phyloP scores from a whole-genome alignment of 2,888 invertebrate genomes.

The Troglohyphantes excavatus region DNA sequence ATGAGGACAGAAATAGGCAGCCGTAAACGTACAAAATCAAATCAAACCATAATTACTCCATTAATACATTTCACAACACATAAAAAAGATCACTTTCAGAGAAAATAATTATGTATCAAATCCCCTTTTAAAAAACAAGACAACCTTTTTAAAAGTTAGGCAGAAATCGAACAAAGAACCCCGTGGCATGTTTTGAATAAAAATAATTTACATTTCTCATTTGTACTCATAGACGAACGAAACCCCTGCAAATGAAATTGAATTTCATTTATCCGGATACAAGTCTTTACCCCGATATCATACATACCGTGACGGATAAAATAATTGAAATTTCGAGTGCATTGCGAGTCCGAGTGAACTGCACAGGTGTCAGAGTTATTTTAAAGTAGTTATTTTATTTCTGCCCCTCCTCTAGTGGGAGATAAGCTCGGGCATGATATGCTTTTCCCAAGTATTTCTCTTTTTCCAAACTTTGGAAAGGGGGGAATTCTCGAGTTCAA shows the following conservation, averaged over 20 bases:
- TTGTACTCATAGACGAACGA: conserved; percentile 18
- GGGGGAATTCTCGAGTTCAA: conserved; percentile 9
- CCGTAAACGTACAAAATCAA: too few species aligned
- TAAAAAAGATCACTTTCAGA: not conserved
- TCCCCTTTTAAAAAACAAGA: conserved; percentile 18
- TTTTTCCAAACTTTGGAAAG: not conserved
- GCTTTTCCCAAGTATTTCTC: not conserved
- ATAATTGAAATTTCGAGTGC: conserved; percentile 56
- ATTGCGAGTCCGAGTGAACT: conserved; percentile 30
- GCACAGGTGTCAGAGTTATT: conserved; percentile 48
- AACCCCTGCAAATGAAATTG: conserved; percentile 32
- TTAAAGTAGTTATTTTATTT: conserved; percentile 32
- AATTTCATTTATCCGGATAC: conserved; percentile 48
- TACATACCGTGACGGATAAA: not conserved
- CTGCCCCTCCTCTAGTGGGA: not conserved
- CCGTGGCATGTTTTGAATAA: conserved; percentile 25
- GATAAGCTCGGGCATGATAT: not conserved
- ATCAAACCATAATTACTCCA: too few species aligned
- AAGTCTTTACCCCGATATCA: not conserved
- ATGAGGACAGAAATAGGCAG: too few species aligned
- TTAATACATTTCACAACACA: too few species aligned
- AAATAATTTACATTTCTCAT: conserved; percentile 50
- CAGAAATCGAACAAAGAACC: conserved; percentile 3
- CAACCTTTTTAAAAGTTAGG: not conserved
- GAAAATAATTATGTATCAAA: not conserved